These are phyloP conservation scores for Micoletzkya japonica DNA, from an alignment of 2,888 invertebrate genomes.

Conservation along the genomic window DNA sequence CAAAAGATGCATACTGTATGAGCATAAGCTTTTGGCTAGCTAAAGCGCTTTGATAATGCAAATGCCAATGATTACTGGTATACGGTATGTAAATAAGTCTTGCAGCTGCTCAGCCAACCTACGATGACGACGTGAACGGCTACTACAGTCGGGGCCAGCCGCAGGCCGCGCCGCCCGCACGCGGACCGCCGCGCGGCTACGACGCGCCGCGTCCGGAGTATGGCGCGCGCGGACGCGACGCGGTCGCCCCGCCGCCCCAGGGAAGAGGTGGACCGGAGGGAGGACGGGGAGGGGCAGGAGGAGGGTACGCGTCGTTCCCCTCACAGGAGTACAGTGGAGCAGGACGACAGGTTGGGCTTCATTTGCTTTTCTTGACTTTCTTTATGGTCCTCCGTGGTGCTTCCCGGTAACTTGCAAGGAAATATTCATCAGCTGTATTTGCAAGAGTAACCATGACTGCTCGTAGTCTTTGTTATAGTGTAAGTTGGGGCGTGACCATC, in stretches of 20 bases:
- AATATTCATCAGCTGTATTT: neutral
- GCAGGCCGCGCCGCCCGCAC: too few relatives aligned
- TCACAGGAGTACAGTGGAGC: slow-evolving; percentile 18
- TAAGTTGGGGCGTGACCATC: neutral
- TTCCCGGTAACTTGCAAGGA: neutral
- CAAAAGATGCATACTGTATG: too few relatives aligned
- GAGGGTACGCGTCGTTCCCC: slow-evolving; percentile 22
- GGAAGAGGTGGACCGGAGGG: slow-evolving; percentile 1
- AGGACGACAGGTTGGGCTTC: neutral
- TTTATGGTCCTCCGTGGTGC: too few relatives aligned
- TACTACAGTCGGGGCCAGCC: too few relatives aligned
- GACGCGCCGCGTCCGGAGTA: neutral
- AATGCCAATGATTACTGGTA: too few relatives aligned
- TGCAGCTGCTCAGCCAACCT: too few relatives aligned
- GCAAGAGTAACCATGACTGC: neutral
- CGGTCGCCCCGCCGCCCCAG: slow-evolving; percentile 1
- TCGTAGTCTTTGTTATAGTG: neutral
- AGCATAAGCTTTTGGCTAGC: too few relatives aligned
- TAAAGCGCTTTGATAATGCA: too few relatives aligned
- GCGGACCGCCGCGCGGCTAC: too few relatives aligned
- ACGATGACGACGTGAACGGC: too few relatives aligned
- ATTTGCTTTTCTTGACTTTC: too few relatives aligned
- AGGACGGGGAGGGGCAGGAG: slow-evolving; percentile 1
- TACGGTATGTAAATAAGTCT: too few relatives aligned
- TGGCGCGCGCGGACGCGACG: neutral